phyloP scores from a whole-genome alignment of 2,113 vertebrate species.

The Corvus cornix region DNA sequence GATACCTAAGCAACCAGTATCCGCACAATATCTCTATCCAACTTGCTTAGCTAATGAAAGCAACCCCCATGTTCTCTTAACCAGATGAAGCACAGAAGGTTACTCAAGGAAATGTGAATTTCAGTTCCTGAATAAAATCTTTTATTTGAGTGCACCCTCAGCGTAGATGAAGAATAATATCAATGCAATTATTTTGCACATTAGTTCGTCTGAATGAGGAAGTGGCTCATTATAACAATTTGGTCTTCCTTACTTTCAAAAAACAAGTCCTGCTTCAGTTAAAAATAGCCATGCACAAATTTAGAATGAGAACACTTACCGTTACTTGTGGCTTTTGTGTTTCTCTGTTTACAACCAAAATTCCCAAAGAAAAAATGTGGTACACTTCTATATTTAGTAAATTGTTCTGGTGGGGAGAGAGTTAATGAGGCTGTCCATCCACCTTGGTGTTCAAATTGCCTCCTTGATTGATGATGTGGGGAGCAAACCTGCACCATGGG shows the following conservation, averaged over 20 bases:
- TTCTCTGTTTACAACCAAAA: constrained; percentile 69
- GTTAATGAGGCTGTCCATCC: constrained; percentile 53
- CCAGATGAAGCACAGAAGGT: not conserved
- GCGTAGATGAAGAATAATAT: not conserved
- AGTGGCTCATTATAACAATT: not conserved
- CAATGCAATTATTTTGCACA: not conserved
- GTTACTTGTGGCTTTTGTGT: constrained; percentile 59
- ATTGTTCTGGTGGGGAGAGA: constrained; percentile 1
- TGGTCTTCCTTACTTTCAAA: not conserved
- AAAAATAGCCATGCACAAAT: not conserved
- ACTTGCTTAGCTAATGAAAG: not conserved
- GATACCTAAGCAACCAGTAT: not conserved
- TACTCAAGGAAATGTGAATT: not conserved
- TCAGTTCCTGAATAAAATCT: not conserved
- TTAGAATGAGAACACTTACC: constrained; percentile 22
- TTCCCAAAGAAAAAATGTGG: not conserved
- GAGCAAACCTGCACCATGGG: not conserved
- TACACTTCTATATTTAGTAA: not conserved
- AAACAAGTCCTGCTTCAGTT: not conserved
- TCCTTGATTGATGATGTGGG: constrained; percentile 37
- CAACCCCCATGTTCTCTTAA: not conserved
- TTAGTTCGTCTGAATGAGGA: not conserved
- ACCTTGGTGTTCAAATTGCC: not conserved
- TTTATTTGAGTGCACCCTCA: not conserved
- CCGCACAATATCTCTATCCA: not conserved